Base-by-base conservation (phyloP, 2,888 invertebrate genomes). In the Trissoscelio sp. region DNA sequence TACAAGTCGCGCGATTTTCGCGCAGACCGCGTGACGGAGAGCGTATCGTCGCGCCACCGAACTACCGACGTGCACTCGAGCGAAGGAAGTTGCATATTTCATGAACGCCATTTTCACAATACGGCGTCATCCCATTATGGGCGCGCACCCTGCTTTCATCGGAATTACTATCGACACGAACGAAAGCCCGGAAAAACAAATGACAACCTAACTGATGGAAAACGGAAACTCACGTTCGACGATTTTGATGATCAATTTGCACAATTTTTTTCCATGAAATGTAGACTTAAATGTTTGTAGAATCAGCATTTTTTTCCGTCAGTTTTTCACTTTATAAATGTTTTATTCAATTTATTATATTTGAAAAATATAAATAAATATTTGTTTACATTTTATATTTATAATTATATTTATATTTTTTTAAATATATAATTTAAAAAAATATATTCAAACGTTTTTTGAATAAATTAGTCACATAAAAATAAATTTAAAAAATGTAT, bases 81-180 rank as follows among this genome's bases (percentile, higher is more conserved):
- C 67, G 66, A 62, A 74, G 69, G 57, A 74, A 79, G 73, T 62
- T 79, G 74, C 74, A 79, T 79, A 79, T 79, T 74, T 79, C 79
- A 79, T 79, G 73, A 79, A 72, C 60, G 53, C 72, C 72, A 72
- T 79, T 79, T 79, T 79, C 79, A 58, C 79, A 66, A 79, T 79
- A 79, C 72, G 79, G 51, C 78, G 70, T 79, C 64, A 72, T 79
- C 53, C 66, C 58, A 72, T 70, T 79, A 79, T 72, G 57, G 57
- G 69, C 58, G 44, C 57, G 46, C 66, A 48, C 18, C 70, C 28
- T 58, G 60, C 66, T 72, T 72, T 73, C 44, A 39, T 53, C 37
- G 22, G 57, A 67, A 73, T 60, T 51, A 79, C 66, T 79, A 79
- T 79, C 78, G 78, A 78, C 62, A 70, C 11, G 48, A 64, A 70